Evolutionary conservation across 2,888 invertebrate genomes (phyloP).

Genomic region (Lasioglossum lativentre): DNA sequence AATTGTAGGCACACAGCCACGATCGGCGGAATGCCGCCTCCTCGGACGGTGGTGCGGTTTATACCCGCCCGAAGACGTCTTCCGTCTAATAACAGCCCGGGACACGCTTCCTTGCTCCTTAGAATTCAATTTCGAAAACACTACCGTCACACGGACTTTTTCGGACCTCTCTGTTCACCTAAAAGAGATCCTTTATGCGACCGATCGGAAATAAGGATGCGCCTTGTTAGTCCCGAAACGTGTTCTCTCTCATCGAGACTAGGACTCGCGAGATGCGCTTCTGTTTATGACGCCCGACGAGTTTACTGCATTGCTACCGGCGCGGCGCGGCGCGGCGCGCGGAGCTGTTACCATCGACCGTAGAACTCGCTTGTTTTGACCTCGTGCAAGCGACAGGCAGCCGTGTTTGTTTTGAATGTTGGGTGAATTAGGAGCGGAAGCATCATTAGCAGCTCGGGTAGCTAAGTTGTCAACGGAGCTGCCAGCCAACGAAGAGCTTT

Average conservation of each 20-base stretch:
- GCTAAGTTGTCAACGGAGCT: not conserved
- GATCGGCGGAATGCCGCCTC: conserved; percentile 65
- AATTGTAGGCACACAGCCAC: conserved; percentile 69
- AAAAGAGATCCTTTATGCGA: not conserved
- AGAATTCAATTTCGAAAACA: not conserved
- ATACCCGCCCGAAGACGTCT: conserved; percentile 38
- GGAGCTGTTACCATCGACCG: not conserved
- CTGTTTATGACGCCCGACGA: not conserved
- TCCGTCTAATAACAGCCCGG: conserved; percentile 36
- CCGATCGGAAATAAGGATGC: not conserved
- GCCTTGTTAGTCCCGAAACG: not conserved
- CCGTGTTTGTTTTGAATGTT: not conserved
- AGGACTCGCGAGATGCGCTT: not conserved
- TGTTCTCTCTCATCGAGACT: not conserved
- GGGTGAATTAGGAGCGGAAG: not conserved
- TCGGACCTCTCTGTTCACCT: too few relatives aligned
- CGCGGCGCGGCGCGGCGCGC: too few relatives aligned
- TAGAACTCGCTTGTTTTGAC: not conserved
- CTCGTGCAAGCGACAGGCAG: not conserved
- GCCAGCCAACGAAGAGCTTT: not conserved
- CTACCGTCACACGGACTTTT: not conserved
- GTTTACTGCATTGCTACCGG: not conserved
- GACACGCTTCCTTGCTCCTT: not conserved
- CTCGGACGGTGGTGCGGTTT: conserved; percentile 43
- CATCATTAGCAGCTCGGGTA: not conserved